phyloP scores from a whole-genome alignment of 2,888 invertebrate species.

The Amphipyra berbera region DNA sequence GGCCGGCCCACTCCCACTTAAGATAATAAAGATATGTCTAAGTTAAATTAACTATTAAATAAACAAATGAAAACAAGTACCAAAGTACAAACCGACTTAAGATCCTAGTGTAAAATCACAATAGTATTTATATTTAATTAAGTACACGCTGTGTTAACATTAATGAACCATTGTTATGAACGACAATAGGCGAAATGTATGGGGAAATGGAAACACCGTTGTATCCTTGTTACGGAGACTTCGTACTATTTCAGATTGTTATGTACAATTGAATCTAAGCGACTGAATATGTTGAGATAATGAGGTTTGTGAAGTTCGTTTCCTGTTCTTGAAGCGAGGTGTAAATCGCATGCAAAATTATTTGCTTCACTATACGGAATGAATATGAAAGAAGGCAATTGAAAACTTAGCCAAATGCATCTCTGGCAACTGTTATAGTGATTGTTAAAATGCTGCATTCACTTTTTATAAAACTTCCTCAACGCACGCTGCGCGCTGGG shows the following conservation, averaged over 20 bases:
- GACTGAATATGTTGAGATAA: constrained; percentile 22
- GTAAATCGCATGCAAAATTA: not conserved
- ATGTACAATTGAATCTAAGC: constrained; percentile 26
- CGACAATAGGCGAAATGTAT: constrained; percentile 69
- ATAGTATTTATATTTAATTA: constrained; percentile 47
- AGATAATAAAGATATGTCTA: no score
- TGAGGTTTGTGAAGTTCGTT: constrained; percentile 25
- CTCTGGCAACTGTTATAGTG: no score
- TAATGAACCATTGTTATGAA: constrained; percentile 75
- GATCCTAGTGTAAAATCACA: constrained; percentile 31
- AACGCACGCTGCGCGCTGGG: no score
- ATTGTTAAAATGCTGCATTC: no score
- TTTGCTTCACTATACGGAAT: not conserved
- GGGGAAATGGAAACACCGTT: constrained; percentile 63
- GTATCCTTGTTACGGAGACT: constrained; percentile 51
- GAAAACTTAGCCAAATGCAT: no score
- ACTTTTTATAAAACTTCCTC: no score
- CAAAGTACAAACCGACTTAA: not conserved
- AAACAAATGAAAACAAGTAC: not conserved
- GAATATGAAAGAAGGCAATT: not conserved
- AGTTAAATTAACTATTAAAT: no score
- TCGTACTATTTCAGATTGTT: constrained; percentile 40
- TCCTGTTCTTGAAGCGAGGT: constrained; percentile 14
- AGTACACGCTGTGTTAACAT: constrained; percentile 46
- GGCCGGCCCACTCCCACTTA: no score